Base-by-base conservation (phyloP, 2,888 invertebrate species). In the Sicus ferrugineus region DNA sequence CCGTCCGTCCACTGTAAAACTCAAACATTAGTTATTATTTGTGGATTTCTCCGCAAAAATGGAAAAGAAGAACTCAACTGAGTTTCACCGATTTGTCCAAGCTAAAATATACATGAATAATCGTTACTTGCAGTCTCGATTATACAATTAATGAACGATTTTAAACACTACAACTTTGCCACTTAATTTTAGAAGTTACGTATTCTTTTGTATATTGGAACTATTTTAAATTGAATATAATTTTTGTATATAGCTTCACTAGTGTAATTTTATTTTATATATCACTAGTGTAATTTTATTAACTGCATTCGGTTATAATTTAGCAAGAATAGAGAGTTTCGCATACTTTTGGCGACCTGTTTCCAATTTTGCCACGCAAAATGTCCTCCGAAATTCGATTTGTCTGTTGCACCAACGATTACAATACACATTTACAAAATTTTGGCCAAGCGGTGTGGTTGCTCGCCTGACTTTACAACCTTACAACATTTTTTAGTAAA, bases 381-480 rank as follows among this genome's bases (percentile, higher is more conserved):
- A 16, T 28, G 63, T 61, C 6, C 50, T 56, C 42, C 58, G 56
- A 42, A 46, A 56, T 46, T 56, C 56, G 56, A 66, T 56, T 66
- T 56, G 66, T 66, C 66, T 56, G 56, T 66, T 66, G 66, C 58
- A 42, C 28, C 21, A 58, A n/a, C 23, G 58, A 31, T 6, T n/a
- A 30, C 67, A 58, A 58, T 42, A 28, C 11, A 58, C 34, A 16
- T 42, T 50, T 66, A 64, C 16, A 68, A 34, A 58, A 26, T 42
- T n/a, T 67, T 66, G 61, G 30, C 67, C 65, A 58, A 68, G 48
- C 52, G 61, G 54, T 42, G n/a, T 23, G 28, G 6, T 31, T 66
- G 26, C 48, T n/a, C 34, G 31, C 16, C 4, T 48, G n/a, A 54
- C 31, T 42, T 50, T 64, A 67, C 52, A 67, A 58, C 54, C 28